Evolutionary conservation across 2,113 vertebrate species (phyloP), one percentile per base, ranked within the genome.

Genomic region (Athene cunicularia): DNA sequence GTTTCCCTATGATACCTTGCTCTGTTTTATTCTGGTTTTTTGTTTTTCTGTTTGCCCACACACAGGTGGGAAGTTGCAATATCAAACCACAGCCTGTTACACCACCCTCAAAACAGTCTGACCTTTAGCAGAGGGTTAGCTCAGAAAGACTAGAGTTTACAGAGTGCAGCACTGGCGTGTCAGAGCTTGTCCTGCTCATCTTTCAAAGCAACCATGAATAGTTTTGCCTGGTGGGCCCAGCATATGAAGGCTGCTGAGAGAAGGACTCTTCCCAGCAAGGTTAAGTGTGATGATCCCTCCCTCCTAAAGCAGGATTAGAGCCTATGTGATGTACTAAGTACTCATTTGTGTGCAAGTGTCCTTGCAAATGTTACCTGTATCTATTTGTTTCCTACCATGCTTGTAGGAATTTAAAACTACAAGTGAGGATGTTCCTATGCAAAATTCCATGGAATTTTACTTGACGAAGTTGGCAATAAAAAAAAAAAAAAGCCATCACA

Each of bases 181-280:
- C 72, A 20, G 35, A 75, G 32, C 30, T 8, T 0, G 0, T 79
- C 47, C 35, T 75, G 18, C 56, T 92, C 1, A 1, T 33, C 56
- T 66, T 71, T 50, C 77, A 60, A 49, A 86, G 35, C 30, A n/a
- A 13, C 16, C 19, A 3, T 4, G 21, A 66, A 8, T 17, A n/a
- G 28, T 39, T 71, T 53, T 35, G 30, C 32, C 32, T 56, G 63
- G 8, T 64, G 76, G 71, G 63, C 58, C 1, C 11, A 76, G 45
- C 39, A 27, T 3, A 9, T 0, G 4, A 72, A 24, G 32, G 62
- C 71, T 93, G 14, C 56, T 22, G 45, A 58, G 37, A 20, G 18
- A 63, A 82, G 43, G 28, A 50, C 56, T 56, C 28, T 23, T 66
- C 50, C 55, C 35, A 52, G 21, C 21, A 22, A 71, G 62, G 37